Percentiles rank a stretch among this genome's conserved stretches.
Evolutionary conservation across 2,888 invertebrate genomes (phyloP).

Genomic region (Cephonodes hylas): DNA sequence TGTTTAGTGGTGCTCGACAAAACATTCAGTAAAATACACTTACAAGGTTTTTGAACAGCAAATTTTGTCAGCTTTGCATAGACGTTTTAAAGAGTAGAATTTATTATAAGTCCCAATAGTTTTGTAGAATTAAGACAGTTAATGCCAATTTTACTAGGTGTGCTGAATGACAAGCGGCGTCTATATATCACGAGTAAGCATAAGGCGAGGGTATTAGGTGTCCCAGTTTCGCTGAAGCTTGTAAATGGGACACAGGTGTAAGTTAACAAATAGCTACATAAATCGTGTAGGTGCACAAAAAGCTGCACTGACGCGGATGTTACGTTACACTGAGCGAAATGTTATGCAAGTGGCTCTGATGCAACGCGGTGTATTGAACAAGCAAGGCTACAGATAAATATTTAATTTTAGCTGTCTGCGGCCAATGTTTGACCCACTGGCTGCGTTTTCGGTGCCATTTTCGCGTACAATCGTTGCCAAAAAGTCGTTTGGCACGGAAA

Average conservation of each 20-base stretch:
- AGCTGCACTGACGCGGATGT: constrained; percentile 38
- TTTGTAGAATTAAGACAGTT: too few species aligned
- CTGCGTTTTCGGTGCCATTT: constrained; percentile 32
- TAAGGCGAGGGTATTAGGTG: neutral
- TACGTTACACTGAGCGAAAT: constrained; percentile 28
- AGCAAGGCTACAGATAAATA: constrained; percentile 49
- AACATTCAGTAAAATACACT: too few species aligned
- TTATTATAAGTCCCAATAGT: too few species aligned
- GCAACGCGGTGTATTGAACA: constrained; percentile 40
- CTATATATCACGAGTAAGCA: neutral
- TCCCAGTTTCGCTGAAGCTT: constrained; percentile 6
- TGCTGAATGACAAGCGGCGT: too few species aligned
- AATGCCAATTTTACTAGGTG: too few species aligned
- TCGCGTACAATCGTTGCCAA: neutral
- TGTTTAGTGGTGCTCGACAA: too few species aligned
- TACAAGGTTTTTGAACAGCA: too few species aligned
- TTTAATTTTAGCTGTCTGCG: constrained; percentile 48
- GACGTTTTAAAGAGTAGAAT: too few species aligned
- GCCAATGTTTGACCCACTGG: constrained; percentile 65
- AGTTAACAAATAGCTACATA: constrained; percentile 23
- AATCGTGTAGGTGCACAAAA: constrained; percentile 33
- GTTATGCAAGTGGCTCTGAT: constrained; percentile 54
- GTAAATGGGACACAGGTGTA: constrained; percentile 2
- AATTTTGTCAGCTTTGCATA: too few species aligned
- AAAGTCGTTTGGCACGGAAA: neutral